A percentile compares a stretch with the other conserved stretches of the same genome.
These are phyloP conservation scores for Apocheima hispidaria DNA, from an alignment of 2,888 invertebrate genomes.

Conservation along the genomic window DNA sequence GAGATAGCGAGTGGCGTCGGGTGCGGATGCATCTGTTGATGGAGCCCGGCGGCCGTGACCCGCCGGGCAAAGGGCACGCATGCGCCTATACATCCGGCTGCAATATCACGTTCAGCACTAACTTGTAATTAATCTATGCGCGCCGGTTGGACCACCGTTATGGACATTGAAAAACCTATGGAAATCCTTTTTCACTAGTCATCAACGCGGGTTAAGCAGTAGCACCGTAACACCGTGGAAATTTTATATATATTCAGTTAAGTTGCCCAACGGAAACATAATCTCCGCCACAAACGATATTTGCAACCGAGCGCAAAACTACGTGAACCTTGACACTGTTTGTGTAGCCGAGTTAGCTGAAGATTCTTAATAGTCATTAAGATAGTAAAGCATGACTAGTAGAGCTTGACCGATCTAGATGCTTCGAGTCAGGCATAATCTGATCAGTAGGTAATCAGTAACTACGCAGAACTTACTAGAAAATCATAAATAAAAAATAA, in stretches of 20 bases:
- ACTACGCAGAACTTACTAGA: neutral
- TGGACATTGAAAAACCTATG: neutral
- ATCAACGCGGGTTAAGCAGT: neutral
- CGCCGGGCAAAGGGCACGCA: slow-evolving; percentile 41
- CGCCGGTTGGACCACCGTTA: neutral
- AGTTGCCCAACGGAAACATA: too few species aligned
- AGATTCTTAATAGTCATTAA: neutral
- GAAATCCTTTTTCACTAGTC: neutral
- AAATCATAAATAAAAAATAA: neutral
- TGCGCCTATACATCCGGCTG: slow-evolving; percentile 30
- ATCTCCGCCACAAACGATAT: too few species aligned
- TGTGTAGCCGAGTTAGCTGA: slow-evolving; percentile 3
- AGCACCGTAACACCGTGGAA: too few species aligned
- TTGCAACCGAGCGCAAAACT: slow-evolving; percentile 33
- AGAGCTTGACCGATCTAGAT: neutral
- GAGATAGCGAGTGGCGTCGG: slow-evolving; percentile 14
- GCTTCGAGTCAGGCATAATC: neutral
- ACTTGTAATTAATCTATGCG: neutral
- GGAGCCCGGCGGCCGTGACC: slow-evolving; percentile 39
- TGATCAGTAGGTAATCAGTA: neutral
- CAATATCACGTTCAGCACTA: neutral
- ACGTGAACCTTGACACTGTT: slow-evolving; percentile 40
- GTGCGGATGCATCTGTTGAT: slow-evolving; percentile 49
- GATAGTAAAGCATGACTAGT: neutral
- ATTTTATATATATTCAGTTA: too few species aligned